Base-by-base conservation (phyloP, 2,888 invertebrate genomes). In the Ischnura elegans region DNA sequence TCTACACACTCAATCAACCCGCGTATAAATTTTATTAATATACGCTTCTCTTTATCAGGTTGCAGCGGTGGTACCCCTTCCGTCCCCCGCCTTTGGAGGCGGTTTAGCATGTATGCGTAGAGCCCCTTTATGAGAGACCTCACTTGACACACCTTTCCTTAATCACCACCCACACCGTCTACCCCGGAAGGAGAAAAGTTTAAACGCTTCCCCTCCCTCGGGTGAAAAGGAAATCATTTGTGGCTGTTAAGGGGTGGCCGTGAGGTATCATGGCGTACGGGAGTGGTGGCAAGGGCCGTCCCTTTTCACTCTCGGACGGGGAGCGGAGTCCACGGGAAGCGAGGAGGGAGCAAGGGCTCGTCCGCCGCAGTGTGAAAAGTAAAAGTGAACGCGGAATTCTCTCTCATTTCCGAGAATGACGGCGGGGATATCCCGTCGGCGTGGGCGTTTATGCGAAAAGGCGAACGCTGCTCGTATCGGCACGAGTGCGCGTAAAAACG, bases 151-250 rank as follows among this genome's bases (percentile, higher is more conserved):
- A 51, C 51, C 51, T 10, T 13, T 51, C 51, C 16, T 51, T 51
- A 51, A 51, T 51, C 51, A 19, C 2, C 51, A 51, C 51, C 47
- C 47, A 5, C 51, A 51, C 51, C 51, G 19, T 51, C 13, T 13
- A 51, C 8, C 61, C 61, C 61, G 61, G 61, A 61, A 61, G 61
- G n/a, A 25, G 61, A 61, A 61, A 76, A 76, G 36, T 36, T 76
- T 76, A 36, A 76, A 76, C 76, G 13, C 36, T 3, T 29, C 3
- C 61, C 36, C 76, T 25, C 29, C 16, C 16, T 13, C 76, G 76
- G 76, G 36, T 76, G 76, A 76, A 76, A 76, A 76, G 76, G 76
- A 76, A 76, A 76, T 76, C 76, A 76, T 76, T 29, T 76, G 29
- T 76, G 76, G 13, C 76, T 29, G 76, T 36, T 76, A 36, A 76